Evolutionary conservation across 2,888 invertebrate species (phyloP).

Genomic region (Hoplodrina blanda): DNA sequence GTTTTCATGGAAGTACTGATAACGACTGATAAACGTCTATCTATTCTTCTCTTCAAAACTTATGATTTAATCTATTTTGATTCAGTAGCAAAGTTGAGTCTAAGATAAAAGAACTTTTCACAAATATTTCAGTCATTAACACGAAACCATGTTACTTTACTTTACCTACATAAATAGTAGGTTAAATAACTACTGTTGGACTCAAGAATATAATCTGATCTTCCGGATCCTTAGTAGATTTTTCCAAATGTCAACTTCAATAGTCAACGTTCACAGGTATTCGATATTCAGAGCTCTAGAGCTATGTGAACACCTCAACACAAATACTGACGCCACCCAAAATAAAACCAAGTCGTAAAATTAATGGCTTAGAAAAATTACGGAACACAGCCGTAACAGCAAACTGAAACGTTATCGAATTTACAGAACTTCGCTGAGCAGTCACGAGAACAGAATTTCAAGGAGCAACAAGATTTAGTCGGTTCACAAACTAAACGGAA

Average conservation of each 20-base stretch:
- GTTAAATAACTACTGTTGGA: neutral
- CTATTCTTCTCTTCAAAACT: neutral
- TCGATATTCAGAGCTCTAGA: neutral
- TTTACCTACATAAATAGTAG: too few species aligned
- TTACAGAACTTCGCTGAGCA: slow-evolving; percentile 47
- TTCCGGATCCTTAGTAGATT: neutral
- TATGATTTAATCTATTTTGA: neutral
- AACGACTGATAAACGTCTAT: neutral
- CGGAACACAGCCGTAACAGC: slow-evolving; percentile 29
- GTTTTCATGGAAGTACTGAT: slow-evolving; percentile 2
- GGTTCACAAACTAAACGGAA: slow-evolving; percentile 36
- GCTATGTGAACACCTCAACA: slow-evolving; percentile 31
- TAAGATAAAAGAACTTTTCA: neutral
- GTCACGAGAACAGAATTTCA: slow-evolving; percentile 46
- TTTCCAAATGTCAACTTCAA: neutral
- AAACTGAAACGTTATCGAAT: slow-evolving; percentile 54
- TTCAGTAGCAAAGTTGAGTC: neutral
- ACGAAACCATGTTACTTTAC: too few species aligned
- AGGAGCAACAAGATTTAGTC: slow-evolving; percentile 45
- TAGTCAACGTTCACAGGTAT: neutral
- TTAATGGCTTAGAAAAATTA: slow-evolving; percentile 52
- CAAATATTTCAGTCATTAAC: too few species aligned
- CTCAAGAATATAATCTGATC: neutral
- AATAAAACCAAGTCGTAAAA: slow-evolving; percentile 50
- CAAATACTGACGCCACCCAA: slow-evolving; percentile 18